phyloP scores from a whole-genome alignment of 2,113 vertebrate genomes.

The Ciconia maguari region DNA sequence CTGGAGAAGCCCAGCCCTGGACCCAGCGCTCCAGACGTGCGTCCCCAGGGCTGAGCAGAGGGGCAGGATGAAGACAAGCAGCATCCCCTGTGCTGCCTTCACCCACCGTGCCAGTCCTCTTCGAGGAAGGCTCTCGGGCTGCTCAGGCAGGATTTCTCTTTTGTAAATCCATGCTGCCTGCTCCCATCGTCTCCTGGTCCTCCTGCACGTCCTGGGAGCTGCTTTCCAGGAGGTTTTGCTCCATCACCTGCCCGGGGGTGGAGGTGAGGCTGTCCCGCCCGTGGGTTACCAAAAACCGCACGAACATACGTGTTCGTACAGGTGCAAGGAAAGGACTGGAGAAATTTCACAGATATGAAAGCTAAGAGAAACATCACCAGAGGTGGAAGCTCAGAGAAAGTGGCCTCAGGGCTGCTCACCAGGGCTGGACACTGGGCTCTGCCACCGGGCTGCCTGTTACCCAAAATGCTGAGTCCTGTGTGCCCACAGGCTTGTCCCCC shows the following conservation, averaged over 20 bases:
- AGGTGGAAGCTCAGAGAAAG: neutral
- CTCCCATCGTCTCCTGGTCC: neutral
- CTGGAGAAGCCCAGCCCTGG: neutral
- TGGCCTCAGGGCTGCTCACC: fast-evolving
- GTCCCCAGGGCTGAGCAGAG: neutral
- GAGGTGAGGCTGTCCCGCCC: neutral
- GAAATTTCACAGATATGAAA: neutral
- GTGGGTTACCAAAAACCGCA: neutral
- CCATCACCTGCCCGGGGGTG: neutral
- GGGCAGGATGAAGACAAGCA: neutral
- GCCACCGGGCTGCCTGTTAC: neutral
- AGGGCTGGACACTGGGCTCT: neutral
- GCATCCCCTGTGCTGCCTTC: neutral
- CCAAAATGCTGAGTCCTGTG: neutral
- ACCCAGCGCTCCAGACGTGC: fast-evolving
- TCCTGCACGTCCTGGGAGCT: neutral
- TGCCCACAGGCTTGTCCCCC: neutral
- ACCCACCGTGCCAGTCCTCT: fast-evolving
- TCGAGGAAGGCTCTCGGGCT: fast-evolving
- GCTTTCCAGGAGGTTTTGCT: neutral
- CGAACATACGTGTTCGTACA: fast-evolving
- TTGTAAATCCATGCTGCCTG: fast-evolving
- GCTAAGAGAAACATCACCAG: neutral
- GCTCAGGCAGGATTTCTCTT: neutral
- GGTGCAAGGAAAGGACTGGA: neutral